phyloP scores from a whole-genome alignment of 2,113 vertebrate genomes.

The Aythya baeri region DNA sequence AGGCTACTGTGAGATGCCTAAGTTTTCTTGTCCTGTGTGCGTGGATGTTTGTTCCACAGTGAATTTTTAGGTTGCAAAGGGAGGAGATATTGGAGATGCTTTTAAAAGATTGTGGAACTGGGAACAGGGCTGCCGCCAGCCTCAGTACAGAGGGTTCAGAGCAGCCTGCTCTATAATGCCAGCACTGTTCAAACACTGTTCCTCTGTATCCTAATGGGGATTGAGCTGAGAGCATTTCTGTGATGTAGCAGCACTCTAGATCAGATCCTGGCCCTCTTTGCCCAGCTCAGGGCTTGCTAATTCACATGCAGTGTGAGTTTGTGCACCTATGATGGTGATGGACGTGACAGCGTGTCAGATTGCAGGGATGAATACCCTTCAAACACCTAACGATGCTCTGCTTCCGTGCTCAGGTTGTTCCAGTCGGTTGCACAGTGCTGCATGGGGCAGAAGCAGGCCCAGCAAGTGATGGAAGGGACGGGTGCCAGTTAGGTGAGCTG shows the following conservation, averaged over 20 bases:
- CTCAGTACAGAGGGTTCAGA: neutral
- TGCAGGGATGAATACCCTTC: neutral
- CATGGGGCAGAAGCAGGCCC: conserved; percentile 99
- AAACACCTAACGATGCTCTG: neutral
- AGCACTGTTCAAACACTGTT: neutral
- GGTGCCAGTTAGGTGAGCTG: conserved; percentile 90
- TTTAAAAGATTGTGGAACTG: neutral
- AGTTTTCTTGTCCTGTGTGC: neutral
- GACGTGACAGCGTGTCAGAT: too few species aligned
- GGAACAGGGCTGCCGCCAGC: neutral
- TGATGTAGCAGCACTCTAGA: neutral
- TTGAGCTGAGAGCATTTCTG: neutral
- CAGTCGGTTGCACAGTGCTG: conserved; percentile 99
- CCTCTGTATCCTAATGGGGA: too few species aligned
- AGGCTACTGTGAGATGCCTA: neutral
- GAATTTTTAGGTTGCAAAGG: neutral
- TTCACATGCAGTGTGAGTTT: neutral
- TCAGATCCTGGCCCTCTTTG: neutral
- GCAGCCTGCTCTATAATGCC: neutral
- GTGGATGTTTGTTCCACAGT: neutral
- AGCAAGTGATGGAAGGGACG: conserved; percentile 99
- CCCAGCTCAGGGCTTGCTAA: neutral
- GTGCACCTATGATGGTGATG: too few species aligned
- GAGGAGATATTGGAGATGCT: neutral
- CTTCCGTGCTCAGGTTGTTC: conserved; percentile 85